Evolutionary conservation across 2,797 vertebrate genomes (phyloP).

Genomic region (Catamblyrhynchus diadema): DNA sequence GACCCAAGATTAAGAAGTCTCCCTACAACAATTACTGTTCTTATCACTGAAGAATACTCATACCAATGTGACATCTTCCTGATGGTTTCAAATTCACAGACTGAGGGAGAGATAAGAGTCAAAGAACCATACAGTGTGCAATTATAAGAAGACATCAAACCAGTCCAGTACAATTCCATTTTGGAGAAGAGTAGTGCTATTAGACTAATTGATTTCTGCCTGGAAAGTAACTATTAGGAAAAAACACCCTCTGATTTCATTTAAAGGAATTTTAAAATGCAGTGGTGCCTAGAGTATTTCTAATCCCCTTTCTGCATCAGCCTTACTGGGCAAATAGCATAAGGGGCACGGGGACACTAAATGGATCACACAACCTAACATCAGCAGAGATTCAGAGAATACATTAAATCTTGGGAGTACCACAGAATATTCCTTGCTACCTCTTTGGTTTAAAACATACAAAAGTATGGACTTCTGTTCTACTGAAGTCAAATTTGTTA

Average conservation of each 20-base stretch:
- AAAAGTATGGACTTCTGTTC: neutral
- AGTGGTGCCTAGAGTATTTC: neutral
- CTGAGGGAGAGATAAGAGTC: slow-evolving; percentile 51
- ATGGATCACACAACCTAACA: neutral
- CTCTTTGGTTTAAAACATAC: neutral
- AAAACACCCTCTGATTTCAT: neutral
- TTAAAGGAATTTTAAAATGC: neutral
- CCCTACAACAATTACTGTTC: slow-evolving; percentile 63
- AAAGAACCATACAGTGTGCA: slow-evolving; percentile 36
- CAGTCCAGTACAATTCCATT: slow-evolving; percentile 11
- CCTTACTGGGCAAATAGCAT: neutral
- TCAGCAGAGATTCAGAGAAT: neutral
- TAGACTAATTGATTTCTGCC: slow-evolving; percentile 31
- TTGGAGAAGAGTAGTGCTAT: slow-evolving; percentile 40
- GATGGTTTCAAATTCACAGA: slow-evolving; percentile 66
- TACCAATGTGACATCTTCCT: slow-evolving; percentile 64
- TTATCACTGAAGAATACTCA: slow-evolving; percentile 69
- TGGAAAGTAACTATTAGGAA: slow-evolving; percentile 11
- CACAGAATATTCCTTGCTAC: neutral
- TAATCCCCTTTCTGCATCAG: neutral
- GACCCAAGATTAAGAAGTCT: slow-evolving; percentile 59
- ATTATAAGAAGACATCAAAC: slow-evolving; percentile 56
- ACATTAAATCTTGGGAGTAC: neutral
- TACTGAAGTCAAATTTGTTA: neutral
- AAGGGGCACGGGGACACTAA: neutral